phyloP scores from a whole-genome alignment of 1,140 invertebrate genomes.

The Xylocopa sonorina region DNA sequence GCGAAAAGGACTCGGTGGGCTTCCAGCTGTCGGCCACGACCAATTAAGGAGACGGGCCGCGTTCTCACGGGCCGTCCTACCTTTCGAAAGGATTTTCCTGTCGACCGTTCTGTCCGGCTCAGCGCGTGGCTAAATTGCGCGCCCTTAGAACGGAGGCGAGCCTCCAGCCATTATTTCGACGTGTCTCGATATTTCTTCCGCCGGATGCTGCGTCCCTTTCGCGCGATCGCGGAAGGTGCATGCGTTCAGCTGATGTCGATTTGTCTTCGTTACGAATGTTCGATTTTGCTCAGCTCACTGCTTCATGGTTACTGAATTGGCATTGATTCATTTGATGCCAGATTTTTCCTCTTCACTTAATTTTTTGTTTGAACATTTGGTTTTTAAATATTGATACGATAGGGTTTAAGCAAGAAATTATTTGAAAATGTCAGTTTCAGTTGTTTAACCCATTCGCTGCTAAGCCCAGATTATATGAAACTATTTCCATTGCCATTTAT shows the following conservation, averaged over 20 bases:
- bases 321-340: too few species aligned
- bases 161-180: neutral
- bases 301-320: too few species aligned
- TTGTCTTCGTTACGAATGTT: neutral
- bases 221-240: neutral
- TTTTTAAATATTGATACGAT: too few species aligned
- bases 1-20: neutral
- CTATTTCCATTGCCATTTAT: too few species aligned
- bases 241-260: neutral
- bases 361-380: too few species aligned
- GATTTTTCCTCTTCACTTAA: too few species aligned
- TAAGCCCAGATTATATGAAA: too few species aligned
- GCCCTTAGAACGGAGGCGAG: neutral
- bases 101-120: conserved; percentile 17
- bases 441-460: too few species aligned
- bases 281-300: too few species aligned
- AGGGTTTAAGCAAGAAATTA: too few species aligned
- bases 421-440: too few species aligned
- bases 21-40: conserved; percentile 22
- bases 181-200: neutral
- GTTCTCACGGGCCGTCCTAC: neutral
- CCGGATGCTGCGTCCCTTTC: neutral
- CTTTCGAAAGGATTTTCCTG: conserved; percentile 25
- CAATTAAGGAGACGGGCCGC: neutral
- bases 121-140: conserved; percentile 22